Conservation (phyloP, 2,888 invertebrate species). For the Pristionchus entomophagus region DNA sequence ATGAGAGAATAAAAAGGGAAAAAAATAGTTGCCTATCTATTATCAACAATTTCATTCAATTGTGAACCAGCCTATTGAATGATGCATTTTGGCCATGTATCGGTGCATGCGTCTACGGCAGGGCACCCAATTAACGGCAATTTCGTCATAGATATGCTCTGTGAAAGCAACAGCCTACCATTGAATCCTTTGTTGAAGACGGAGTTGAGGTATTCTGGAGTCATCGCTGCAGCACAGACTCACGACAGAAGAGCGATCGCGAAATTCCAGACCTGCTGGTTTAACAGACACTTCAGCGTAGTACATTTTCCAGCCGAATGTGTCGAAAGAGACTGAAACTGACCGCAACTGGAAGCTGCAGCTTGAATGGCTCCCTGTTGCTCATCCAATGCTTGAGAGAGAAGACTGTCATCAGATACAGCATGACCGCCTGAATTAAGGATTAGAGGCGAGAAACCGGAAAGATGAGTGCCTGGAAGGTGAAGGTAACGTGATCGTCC, state of each 20-base stretch:
- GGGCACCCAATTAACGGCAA: too few relatives aligned
- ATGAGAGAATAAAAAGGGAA: too few relatives aligned
- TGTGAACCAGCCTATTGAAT: too few relatives aligned
- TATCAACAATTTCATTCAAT: too few relatives aligned
- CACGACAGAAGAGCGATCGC: background rate
- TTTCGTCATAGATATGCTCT: too few relatives aligned
- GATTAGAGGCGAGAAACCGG: too few relatives aligned
- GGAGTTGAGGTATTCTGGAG: background rate
- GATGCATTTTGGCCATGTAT: too few relatives aligned
- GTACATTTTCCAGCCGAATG: background rate
- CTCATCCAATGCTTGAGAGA: background rate
- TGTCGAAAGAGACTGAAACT: background rate
- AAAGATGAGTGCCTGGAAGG: background rate
- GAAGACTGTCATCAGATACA: background rate
- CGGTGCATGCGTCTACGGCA: too few relatives aligned
- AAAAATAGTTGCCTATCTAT: too few relatives aligned
- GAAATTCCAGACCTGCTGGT: background rate
- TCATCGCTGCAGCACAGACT: background rate
- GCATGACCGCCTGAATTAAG: background rate
- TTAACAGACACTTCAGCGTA: background rate
- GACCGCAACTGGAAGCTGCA: background rate
- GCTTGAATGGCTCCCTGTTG: background rate
- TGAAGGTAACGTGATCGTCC: background rate
- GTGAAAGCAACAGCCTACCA: background rate
- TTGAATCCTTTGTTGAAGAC: background rate